These are phyloP conservation scores for Brachyhypopomus occidentalis DNA, from an alignment of 2,113 vertebrate genomes.

Conservation along the genomic window DNA sequence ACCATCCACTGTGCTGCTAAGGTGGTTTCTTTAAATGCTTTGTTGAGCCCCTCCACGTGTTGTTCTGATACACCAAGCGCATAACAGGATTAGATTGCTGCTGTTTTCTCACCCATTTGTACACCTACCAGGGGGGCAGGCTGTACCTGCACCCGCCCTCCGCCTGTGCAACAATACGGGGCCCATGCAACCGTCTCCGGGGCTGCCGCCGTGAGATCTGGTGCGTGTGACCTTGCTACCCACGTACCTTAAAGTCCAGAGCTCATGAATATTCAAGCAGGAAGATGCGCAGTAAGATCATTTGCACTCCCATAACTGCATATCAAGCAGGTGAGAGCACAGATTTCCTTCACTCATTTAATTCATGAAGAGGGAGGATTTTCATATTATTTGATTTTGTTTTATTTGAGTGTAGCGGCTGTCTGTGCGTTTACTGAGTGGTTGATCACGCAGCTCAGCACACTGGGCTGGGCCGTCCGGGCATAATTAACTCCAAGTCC, in stretches of 20 bases:
- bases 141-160: background rate
- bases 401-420: background rate
- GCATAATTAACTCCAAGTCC: background rate
- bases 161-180: slow-evolving; percentile 24
- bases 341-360: slow-evolving; percentile 14
- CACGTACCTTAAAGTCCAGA: slow-evolving; percentile 20
- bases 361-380: slow-evolving; percentile 15
- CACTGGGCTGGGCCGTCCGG: background rate
- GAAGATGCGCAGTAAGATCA: background rate
- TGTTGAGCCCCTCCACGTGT: slow-evolving; percentile 1
- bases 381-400: background rate
- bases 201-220: background rate
- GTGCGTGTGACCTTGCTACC: background rate
- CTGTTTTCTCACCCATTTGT: slow-evolving; percentile 36
- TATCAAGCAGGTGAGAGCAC: slow-evolving; percentile 38
- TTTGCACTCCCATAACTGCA: slow-evolving; percentile 21
- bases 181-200: background rate
- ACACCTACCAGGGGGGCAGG: slow-evolving; percentile 21
- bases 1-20: slow-evolving; percentile 23
- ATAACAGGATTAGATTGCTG: slow-evolving; percentile 43
- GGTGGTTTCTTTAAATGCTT: slow-evolving; percentile 16
- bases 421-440: background rate
- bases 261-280: slow-evolving; percentile 22
- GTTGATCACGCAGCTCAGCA: background rate
- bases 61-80: slow-evolving; percentile 12